Base-by-base conservation (phyloP, 1,140 invertebrate genomes). In the Ostrea edulis region DNA sequence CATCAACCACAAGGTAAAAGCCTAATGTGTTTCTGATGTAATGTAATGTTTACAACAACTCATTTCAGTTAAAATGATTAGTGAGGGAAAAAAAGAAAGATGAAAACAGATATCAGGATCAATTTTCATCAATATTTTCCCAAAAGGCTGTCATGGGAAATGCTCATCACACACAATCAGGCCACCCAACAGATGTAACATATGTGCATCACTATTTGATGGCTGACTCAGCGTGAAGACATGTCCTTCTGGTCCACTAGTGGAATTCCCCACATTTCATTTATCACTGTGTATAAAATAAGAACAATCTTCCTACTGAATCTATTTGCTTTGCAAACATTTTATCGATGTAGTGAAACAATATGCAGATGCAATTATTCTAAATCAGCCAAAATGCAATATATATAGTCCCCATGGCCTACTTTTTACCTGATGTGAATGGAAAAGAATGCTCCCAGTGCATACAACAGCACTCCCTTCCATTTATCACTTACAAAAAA, bases 111-210 rank as follows among this genome's bases (percentile, higher is more conserved):
- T 29, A 51, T 12, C 81, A 65, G 17, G 29, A 25, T 51, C 14
- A 22, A 29, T 8, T 85, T 44, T 85, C 58, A 62, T 85, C 58
- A 85, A 85, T 54, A 77, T 77, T 25, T 29, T 14, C 29, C 68
- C 68, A 77, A 77, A 77, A 77, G 68, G 29, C 68, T 77, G 8
- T 25, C 17, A 25, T 77, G 68, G 68, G 68, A 77, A 77, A 14
- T 29, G 68, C 35, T n/a, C n/a, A n/a, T n/a, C n/a, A n/a, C n/a
- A n/a, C n/a, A n/a, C n/a, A n/a, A 77, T 77, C 25, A 3, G 68
- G 68, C 8, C 8, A 7, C 68, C 8, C 68, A 77, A 35, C 68
- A 77, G 22, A 77, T 77, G 68, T 35, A 77, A 77, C 68, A 77
- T 77, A 77, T 77, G 68, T 77, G 68, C 25, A 77, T 77, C 29